Base-by-base conservation (phyloP, 2,113 vertebrate species). In the Nyctibius bracteatus region DNA sequence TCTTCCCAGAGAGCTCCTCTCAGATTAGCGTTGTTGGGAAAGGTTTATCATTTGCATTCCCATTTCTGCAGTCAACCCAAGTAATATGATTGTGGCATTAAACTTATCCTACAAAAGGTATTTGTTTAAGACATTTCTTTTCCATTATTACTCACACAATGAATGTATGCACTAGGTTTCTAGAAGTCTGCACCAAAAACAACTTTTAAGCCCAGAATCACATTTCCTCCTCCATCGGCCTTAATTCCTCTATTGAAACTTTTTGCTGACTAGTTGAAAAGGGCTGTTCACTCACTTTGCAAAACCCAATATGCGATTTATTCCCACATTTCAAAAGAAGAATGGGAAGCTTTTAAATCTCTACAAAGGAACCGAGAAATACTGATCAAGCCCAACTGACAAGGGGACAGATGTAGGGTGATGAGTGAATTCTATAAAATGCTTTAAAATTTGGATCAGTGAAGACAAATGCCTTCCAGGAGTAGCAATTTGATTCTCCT, bases 251-350 rank as follows among this genome's bases (percentile, higher is more conserved):
- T 92, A 85, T 88, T 92, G 96, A 96, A 95, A 91, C 81, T 89
- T 92, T 93, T 92, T 90, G 86, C 88, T 43, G 93, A 94, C 61
- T 92, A 95, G 93, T 90, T 95, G 96, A 97, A 96, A 97, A 89
- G 92, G 85, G 88, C 91, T 30, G 57, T 94, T 94, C 88, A 68
- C 93, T 97, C 87, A 97, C 96, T 96, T 94, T 79, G 92, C 93
- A 97, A 96, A 92, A 92, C 87, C 96, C 96, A 95, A 94, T 94
- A 97, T 94, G 88, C 62, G 74, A 91, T 96, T 97, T 91, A 95
- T 90, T 95, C 94, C 94, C 92, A 96, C 88, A 79, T 94, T 94
- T 96, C 95, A 96, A 95, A 97, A 93, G 97, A 96, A 97, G 95
- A 97, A 94, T 89, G 75, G 91, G 95, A 95, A 91, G 94, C 95